Percentiles rank a stretch among this genome's conserved stretches.
These are phyloP conservation scores for Botia kubotai DNA, from an alignment of 2,797 vertebrate species.

Conservation along the genomic window DNA sequence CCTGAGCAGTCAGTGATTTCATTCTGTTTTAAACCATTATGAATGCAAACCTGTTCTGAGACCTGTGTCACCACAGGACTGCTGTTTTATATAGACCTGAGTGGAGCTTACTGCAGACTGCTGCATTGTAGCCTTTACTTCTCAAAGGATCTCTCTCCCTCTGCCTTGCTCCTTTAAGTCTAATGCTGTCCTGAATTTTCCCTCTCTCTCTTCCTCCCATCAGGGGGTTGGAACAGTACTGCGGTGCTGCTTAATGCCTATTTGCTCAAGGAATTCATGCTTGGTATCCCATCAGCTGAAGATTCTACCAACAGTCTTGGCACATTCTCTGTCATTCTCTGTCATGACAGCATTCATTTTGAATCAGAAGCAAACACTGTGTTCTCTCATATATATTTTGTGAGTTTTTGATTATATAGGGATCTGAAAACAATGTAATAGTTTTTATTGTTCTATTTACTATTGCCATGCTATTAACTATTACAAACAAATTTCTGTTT, in stretches of 20 bases:
- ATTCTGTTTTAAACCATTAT: neutral
- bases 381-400: neutral
- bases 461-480: neutral
- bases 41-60: neutral
- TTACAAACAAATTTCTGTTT: neutral
- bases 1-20: neutral
- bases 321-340: conserved; percentile 24
- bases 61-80: conserved; percentile 35
- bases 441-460: neutral
- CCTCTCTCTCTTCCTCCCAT: conserved; percentile 11
- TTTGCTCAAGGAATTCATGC: conserved; percentile 45
- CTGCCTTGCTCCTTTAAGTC: neutral
- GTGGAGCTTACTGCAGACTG: conserved; percentile 43
- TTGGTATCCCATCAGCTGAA: conserved; percentile 48
- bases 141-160: conserved; percentile 24
- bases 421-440: neutral
- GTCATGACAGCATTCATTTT: neutral
- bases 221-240: conserved; percentile 53
- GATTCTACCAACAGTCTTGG: conserved; percentile 31
- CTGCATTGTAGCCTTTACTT: conserved; percentile 47
- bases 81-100: conserved; percentile 30
- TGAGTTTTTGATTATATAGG: neutral
- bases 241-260: conserved; percentile 52
- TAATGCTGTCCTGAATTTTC: conserved; percentile 11
- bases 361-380: neutral